Base-by-base conservation (phyloP, 2,797 vertebrate species). In the Epinephelus malabaricus region DNA sequence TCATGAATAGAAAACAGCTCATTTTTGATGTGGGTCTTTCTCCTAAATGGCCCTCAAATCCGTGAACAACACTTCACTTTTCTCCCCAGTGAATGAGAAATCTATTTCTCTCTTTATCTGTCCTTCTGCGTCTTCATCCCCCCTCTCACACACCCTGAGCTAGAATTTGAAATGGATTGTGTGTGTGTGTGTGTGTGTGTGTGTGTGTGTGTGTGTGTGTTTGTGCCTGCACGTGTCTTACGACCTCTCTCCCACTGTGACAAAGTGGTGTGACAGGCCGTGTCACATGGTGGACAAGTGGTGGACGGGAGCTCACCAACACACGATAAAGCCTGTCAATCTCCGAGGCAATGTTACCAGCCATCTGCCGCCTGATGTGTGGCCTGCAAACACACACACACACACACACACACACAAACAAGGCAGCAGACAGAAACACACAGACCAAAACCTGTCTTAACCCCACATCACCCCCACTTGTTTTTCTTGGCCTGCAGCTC, bases 241-340 rank as follows among this genome's bases (percentile, higher is more conserved):
- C 65, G 68, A 58, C 66, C 66, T 65, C 69, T 86, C 70, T 65
- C 80, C 76, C 68, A 63, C 88, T 87, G 89, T 88, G 85, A 89
- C 91, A 94, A 89, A 92, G 86, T 88, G 86, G 85, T 82, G 85
- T 90, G 93, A 92, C 92, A 94, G 90, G 90, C 82, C 23, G 2
- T 90, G 92, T 91, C 88, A 89, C 89, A 80, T 79, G 84, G 81
- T 60, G 88, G 89, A 92, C 92, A 89, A 90, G 68, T 45, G 82
- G 74, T 73, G 76, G 91, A 92, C 85, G 69, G 87, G 79, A 82
- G 81, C 83, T 82, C 74, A 56, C 76, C 86, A 76, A 79, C 78
- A 73, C 80, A 84, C 58, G 80, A 94, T 90, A 91, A 92, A 91
- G 81, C 83, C 88, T 86, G 92, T 94, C 92, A 92, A 85, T 94